Evolutionary conservation across 2,888 invertebrate genomes (phyloP).

Genomic region (Agrotis puta): DNA sequence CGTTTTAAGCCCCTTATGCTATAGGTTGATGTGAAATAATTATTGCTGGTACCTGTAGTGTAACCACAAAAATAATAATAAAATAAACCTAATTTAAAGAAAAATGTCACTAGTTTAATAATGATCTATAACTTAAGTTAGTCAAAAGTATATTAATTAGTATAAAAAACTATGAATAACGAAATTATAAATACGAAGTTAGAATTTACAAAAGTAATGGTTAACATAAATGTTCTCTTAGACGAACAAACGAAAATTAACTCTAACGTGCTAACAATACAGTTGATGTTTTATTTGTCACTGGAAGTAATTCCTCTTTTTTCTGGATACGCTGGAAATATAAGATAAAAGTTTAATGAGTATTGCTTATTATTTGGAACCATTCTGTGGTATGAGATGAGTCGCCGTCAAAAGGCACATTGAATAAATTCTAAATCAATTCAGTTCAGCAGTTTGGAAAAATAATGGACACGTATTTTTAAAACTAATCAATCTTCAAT

Average conservation of each 20-base stretch:
- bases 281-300: constrained; percentile 61
- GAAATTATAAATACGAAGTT: constrained; percentile 59
- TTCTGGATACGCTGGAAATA: constrained; percentile 80
- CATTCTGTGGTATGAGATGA: not conserved
- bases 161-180: constrained; percentile 36
- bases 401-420: too few species aligned
- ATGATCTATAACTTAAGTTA: constrained; percentile 57
- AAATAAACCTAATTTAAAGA: constrained; percentile 44
- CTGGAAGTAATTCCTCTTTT: constrained; percentile 86
- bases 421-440: too few species aligned
- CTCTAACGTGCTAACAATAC: constrained; percentile 48
- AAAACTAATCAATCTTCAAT: too few species aligned
- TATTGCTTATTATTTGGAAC: not conserved
- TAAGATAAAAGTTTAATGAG: constrained; percentile 15
- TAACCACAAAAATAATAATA: constrained; percentile 9
- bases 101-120: constrained; percentile 49
- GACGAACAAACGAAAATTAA: constrained; percentile 72
- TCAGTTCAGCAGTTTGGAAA: too few species aligned
- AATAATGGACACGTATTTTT: too few species aligned
- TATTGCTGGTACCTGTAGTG: not conserved
- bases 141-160: constrained; percentile 58
- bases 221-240: constrained; percentile 78
- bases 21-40: too few species aligned
- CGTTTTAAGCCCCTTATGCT: too few species aligned
- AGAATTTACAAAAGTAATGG: constrained; percentile 68